These are phyloP conservation scores for Prosopocoilus inquinatus DNA, from an alignment of 2,888 invertebrate species.

Conservation along the genomic window DNA sequence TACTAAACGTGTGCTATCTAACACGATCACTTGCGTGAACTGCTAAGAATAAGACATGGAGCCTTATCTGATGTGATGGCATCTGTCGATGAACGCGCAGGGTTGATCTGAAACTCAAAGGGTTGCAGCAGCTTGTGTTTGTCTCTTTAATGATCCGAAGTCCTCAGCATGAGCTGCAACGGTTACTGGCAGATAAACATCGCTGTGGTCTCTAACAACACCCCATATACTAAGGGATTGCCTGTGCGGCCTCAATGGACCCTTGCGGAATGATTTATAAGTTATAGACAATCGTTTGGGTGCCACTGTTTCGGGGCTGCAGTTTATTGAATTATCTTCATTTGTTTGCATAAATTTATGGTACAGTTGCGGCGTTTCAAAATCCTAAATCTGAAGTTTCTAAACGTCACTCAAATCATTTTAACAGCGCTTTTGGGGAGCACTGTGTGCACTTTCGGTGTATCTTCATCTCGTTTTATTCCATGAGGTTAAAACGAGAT, in stretches of 20 bases:
- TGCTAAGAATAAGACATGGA: constrained; percentile 14
- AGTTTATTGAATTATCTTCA: too few relatives aligned
- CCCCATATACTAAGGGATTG: too few relatives aligned
- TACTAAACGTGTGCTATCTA: constrained; percentile 6
- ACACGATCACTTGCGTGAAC: constrained; percentile 13
- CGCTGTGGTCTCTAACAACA: too few relatives aligned
- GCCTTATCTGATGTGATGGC: constrained; percentile 11
- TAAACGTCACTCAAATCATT: too few relatives aligned
- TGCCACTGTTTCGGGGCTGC: neutral
- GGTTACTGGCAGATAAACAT: constrained; percentile 3
- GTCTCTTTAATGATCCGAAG: constrained; percentile 1
- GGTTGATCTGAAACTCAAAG: constrained; percentile 4
- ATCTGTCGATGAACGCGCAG: constrained; percentile 7
- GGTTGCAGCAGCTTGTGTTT: constrained; percentile 2
- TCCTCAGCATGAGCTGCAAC: neutral
- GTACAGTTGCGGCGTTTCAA: too few relatives aligned
- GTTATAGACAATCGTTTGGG: neutral
- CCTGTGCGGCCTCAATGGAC: too few relatives aligned
- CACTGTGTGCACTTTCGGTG: too few relatives aligned
- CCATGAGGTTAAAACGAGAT: too few relatives aligned
- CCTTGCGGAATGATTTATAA: neutral
- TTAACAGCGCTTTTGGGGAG: too few relatives aligned
- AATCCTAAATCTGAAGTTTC: too few relatives aligned
- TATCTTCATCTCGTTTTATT: too few relatives aligned
- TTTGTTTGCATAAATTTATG: too few relatives aligned